These are phyloP conservation scores for Verasper variegatus DNA, from an alignment of 2,113 vertebrate species.

Conservation along the genomic window DNA sequence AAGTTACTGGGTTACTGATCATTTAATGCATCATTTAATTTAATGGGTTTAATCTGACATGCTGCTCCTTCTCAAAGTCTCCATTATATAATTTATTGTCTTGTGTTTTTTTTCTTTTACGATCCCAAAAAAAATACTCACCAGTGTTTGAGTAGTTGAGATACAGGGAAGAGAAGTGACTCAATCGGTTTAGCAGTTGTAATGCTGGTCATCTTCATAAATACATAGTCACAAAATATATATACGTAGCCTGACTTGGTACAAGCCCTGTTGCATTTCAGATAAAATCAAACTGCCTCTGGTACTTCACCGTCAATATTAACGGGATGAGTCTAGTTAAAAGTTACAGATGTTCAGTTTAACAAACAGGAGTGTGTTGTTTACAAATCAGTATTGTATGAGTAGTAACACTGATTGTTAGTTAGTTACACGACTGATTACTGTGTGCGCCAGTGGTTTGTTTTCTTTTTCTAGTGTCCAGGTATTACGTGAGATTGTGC, in stretches of 20 bases:
- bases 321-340: too few relatives aligned
- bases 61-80: conserved; percentile 21
- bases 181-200: not conserved
- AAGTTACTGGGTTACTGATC: conserved; percentile 48
- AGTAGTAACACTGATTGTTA: not conserved
- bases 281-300: not conserved
- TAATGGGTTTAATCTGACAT: not conserved
- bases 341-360: not conserved
- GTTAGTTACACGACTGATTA: not conserved
- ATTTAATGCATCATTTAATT: not conserved
- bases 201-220: conserved; percentile 11
- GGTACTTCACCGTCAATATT: too few relatives aligned
- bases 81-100: not conserved
- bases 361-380: conserved; percentile 16
- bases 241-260: not conserved
- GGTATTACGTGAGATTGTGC: not conserved
- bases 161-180: not conserved
- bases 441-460: not conserved
- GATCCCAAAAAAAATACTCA: conserved; percentile 1
- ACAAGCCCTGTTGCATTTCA: not conserved
- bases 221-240: not conserved
- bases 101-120: conserved; percentile 9
- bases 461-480: not conserved
- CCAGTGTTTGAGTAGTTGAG: not conserved
- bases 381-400: conserved; percentile 20